Percentiles rank a stretch among this genome's conserved stretches.
phyloP scores from a whole-genome alignment of 2,113 vertebrate genomes.

The Myodes glareolus region DNA sequence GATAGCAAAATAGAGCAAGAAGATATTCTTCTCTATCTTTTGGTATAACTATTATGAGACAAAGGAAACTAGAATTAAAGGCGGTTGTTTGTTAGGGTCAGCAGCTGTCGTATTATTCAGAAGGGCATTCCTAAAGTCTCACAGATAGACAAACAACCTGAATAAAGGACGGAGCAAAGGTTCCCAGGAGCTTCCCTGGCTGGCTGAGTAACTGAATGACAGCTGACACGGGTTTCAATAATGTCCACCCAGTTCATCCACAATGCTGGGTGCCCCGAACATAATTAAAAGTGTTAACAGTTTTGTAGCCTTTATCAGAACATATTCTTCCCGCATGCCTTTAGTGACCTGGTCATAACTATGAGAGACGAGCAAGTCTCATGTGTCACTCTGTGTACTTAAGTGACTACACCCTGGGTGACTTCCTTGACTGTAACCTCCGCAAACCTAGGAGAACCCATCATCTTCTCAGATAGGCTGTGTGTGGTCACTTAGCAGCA shows the following conservation, averaged over 20 bases:
- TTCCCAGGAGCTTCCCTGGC: conserved; percentile 75
- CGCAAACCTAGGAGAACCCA: conserved; percentile 76
- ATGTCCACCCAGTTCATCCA: conserved; percentile 62
- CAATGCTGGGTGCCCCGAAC: conserved; percentile 74
- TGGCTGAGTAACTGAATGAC: conserved; percentile 77
- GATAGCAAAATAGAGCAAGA: conserved; percentile 46
- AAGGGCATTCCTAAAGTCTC: conserved; percentile 72
- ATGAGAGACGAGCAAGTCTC: conserved; percentile 81
- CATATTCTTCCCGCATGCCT: conserved; percentile 84
- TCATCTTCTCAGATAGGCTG: conserved; percentile 81
- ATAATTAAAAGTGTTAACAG: conserved; percentile 85
- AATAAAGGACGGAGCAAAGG: conserved; percentile 81
- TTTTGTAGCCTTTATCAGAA: conserved; percentile 83
- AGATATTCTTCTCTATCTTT: conserved; percentile 31
- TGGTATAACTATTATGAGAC: conserved; percentile 59
- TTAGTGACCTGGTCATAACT: conserved; percentile 83
- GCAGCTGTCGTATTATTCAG: conserved; percentile 73
- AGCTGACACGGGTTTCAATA: conserved; percentile 83
- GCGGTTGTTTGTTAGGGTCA: conserved; percentile 79
- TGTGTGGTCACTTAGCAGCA: conserved; percentile 63
- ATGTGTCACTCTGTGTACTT: conserved; percentile 76
- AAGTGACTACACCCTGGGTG: conserved; percentile 79
- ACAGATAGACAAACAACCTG: conserved; percentile 82
- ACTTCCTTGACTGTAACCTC: conserved; percentile 66
- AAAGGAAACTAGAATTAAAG: conserved; percentile 67